Evolutionary conservation across 2,888 invertebrate genomes (phyloP), one percentile per base, ranked within the genome.

Genomic region (Dastarcus helophoroides): DNA sequence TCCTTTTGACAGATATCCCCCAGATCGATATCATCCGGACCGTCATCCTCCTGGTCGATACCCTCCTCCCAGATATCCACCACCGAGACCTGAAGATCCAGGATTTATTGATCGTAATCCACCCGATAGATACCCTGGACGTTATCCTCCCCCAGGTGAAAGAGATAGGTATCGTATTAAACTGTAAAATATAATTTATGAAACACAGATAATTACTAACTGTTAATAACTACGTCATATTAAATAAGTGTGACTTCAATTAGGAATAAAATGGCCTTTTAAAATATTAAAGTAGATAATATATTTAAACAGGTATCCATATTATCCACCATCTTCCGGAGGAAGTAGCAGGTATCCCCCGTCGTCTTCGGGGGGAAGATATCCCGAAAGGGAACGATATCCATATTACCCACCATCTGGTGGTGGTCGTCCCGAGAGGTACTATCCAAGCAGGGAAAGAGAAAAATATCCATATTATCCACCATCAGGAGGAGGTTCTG

Each of bases 121-220:
- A 2, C 35, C 38, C 6, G 39, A 38, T 22, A 35, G 40, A 22
- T 39, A 38, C 24, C 36, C 40, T 4, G 38, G 35, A 6, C 22
- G 62, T 28, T 53, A 44, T 38, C 38, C 42, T 10, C 11, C 16
- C 7, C 44, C 35, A 16, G 60, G 54, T 16, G 67, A 38, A 30
- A 32, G 34, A 16, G 40, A 64, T 41, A 65, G 68, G 48, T 69
- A 67, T 40, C n/a, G n/a, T n/a, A n/a, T n/a, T n/a, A n/a, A n/a
- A n/a, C n/a, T n/a, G n/a, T n/a, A 68, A 69, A 3, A 50, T 60
- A 3, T 62, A 60, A n/a, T n/a, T n/a, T n/a, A n/a, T n/a, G n/a
- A n/a, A n/a, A n/a, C n/a, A n/a, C n/a, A n/a, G n/a, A n/a, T n/a
- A n/a, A n/a, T n/a, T n/a, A n/a, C n/a, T n/a, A n/a, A n/a, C n/a